Evolutionary conservation across 2,888 invertebrate species (phyloP).

Genomic region (Heteromyza rotundicornis): DNA sequence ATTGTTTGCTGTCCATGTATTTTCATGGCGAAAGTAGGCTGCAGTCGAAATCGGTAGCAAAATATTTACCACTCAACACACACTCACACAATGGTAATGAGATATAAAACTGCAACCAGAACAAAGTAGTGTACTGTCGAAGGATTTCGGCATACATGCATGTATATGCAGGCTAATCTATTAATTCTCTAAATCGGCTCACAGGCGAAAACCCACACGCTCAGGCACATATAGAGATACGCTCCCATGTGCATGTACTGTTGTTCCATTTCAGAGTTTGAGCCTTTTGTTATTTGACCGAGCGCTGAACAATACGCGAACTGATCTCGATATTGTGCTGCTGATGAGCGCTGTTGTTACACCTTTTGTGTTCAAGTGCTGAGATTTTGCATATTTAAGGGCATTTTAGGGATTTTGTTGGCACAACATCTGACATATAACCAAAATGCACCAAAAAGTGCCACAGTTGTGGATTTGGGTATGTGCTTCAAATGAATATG

Average conservation of each 20-base stretch:
- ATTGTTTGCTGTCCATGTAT: neutral
- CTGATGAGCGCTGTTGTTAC: neutral
- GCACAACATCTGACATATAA: constrained; percentile 44
- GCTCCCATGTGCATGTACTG: no score
- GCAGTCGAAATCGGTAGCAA: constrained; percentile 30
- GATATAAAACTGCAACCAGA: constrained; percentile 40
- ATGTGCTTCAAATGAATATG: no score
- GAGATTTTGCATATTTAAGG: constrained; percentile 39
- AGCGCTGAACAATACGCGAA: neutral
- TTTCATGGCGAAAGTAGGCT: neutral
- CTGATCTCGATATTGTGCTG: neutral
- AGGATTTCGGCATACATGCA: constrained; percentile 17
- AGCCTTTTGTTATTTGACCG: neutral
- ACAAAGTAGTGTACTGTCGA: constrained; percentile 16
- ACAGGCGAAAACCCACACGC: no score
- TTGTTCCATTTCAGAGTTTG: neutral
- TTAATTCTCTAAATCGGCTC: constrained; percentile 54
- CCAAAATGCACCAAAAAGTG: neutral
- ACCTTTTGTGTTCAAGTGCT: constrained; percentile 17
- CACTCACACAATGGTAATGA: constrained; percentile 53
- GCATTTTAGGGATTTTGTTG: constrained; percentile 43
- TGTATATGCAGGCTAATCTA: constrained; percentile 47
- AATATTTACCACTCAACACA: constrained; percentile 51
- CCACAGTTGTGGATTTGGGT: no score
- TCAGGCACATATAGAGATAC: no score